Conservation (phyloP, 1,140 invertebrate species). For the Cotesia vestalis region DNA sequence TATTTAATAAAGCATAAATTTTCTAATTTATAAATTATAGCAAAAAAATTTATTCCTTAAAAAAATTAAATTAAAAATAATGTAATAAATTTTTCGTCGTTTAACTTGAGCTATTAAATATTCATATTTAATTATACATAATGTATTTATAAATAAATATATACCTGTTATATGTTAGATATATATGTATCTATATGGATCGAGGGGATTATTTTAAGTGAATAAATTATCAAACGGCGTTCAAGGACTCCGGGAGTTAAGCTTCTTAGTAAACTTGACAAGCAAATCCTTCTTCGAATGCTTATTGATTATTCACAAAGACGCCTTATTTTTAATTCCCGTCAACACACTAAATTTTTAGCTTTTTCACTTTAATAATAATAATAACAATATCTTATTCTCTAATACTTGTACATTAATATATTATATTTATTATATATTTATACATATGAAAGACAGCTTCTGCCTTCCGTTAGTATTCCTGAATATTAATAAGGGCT, state of each 20-base stretch:
- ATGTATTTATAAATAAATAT: not conserved
- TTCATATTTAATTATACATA: no score
- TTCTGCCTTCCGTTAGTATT: no score
- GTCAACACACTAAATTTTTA: not conserved
- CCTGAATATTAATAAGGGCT: no score
- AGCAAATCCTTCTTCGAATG: slow-evolving; percentile 8
- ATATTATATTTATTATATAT: not conserved
- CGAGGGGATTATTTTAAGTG: slow-evolving; percentile 3
- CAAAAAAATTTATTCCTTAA: no score
- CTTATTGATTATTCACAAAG: slow-evolving; percentile 18
- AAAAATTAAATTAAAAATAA: not conserved
- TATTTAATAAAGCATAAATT: no score
- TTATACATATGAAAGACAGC: no score
- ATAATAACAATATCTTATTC: not conserved
- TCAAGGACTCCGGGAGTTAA: slow-evolving; percentile 11
- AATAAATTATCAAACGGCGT: slow-evolving; percentile 22
- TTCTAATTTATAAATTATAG: no score
- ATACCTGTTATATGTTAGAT: not conserved
- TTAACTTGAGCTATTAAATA: no score
- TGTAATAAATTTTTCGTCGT: no score
- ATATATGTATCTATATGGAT: slow-evolving; percentile 1
- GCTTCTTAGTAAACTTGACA: slow-evolving; percentile 15
- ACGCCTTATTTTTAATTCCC: not conserved
- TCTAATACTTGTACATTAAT: not conserved
- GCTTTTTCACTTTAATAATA: not conserved